Evolutionary conservation across 2,113 vertebrate genomes (phyloP).

Genomic region (Cryptoleucopteryx plumbea): DNA sequence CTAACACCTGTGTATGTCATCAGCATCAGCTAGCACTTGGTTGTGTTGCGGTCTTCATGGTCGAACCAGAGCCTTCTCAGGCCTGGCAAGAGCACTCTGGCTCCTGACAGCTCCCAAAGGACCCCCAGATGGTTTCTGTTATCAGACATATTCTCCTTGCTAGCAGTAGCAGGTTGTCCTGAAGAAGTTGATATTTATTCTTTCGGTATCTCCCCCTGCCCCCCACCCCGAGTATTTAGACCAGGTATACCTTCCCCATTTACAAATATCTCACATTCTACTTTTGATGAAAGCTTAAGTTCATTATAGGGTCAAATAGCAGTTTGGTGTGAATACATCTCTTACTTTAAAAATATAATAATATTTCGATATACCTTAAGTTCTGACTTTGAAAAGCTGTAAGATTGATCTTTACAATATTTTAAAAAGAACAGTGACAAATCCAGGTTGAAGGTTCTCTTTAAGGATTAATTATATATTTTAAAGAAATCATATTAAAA

Average conservation of each 20-base stretch:
- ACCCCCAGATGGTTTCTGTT: neutral
- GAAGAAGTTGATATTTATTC: neutral
- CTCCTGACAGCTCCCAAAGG: neutral
- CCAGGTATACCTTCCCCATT: neutral
- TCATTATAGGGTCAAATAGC: neutral
- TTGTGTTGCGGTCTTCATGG: too few relatives aligned
- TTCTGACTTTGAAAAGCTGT: neutral
- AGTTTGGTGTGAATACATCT: neutral
- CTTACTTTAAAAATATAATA: neutral
- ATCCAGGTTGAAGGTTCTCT: neutral
- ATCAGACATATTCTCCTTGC: neutral
- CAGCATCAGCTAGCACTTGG: neutral
- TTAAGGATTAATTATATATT: neutral
- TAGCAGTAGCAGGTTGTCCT: neutral
- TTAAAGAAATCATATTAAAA: slow-evolving; percentile 1
- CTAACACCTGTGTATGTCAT: neutral
- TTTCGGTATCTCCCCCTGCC: neutral
- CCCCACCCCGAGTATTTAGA: neutral
- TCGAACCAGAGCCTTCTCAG: too few relatives aligned
- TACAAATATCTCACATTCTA: neutral
- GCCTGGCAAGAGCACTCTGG: neutral
- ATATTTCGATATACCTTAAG: neutral
- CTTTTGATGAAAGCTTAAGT: neutral
- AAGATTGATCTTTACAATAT: neutral
- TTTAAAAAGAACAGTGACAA: neutral